Evolutionary conservation across 2,888 invertebrate species (phyloP), one percentile per base, ranked within the genome.

Genomic region (Apamea monoglypha): DNA sequence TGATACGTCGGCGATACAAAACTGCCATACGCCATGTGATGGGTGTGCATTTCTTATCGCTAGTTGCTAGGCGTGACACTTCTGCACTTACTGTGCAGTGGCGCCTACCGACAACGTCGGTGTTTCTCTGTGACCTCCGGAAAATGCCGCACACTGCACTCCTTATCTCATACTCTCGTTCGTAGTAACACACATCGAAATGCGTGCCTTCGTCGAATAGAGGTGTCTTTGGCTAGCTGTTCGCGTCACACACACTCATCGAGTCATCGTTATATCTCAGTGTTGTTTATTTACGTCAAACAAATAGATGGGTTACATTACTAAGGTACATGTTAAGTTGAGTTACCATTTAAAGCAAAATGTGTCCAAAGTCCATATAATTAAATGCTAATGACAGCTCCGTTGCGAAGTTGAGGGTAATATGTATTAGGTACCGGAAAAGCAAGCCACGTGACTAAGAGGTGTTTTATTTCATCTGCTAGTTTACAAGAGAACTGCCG

Each of bases 391-490:
- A 44, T 76, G 21, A 40, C n/a, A 56, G 32, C 25, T 25, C 5
- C 3, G 25, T 56, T 32, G 44, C n/a, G 29, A 44, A 16, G 29
- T 29, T 25, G 25, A 25, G 25, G 25, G 18, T 18, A 47, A 71
- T 3, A 53, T 44, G n/a, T n/a, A n/a, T n/a, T n/a, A n/a, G n/a
- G n/a, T 74, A 32, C 25, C 56, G 7, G 40, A 40, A n/a, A 53
- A 47, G n/a, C 6, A 36, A 32, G 36, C 18, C 53, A 56, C 70
- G 72, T 69, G 70, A 32, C 53, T 68, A 18, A 32, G 7, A 32
- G 78, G 66, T 75, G 76, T 70, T 61, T 66, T 29, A 68, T 59
- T 61, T 73, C 14, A 53, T 74, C 36, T 36, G 29, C 53, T 66
- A 50, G 47, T 61, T 70, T 75, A 75, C 32, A 76, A 53, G 53